phyloP scores from a whole-genome alignment of 1,140 invertebrate species.

The Tribolium madens region DNA sequence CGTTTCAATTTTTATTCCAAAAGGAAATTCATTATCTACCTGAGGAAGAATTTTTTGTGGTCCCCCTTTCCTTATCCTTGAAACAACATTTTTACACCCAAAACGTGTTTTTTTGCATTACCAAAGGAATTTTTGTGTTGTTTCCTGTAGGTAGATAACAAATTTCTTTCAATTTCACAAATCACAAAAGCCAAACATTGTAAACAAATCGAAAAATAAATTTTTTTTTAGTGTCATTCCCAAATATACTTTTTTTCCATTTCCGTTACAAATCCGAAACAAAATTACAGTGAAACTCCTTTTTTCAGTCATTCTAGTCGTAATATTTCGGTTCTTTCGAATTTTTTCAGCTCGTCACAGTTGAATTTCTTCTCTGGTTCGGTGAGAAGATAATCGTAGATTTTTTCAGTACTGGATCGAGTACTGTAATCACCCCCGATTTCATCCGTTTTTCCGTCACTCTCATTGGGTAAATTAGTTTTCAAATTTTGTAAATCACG shows the following conservation, averaged over 20 bases:
- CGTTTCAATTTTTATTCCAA: background rate
- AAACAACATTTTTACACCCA: too few relatives aligned
- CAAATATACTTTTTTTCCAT: too few relatives aligned
- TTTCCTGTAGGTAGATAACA: too few relatives aligned
- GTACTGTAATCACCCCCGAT: background rate
- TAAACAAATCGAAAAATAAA: too few relatives aligned
- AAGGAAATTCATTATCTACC: background rate
- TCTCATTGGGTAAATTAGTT: background rate
- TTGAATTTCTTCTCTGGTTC: background rate
- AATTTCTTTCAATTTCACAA: too few relatives aligned
- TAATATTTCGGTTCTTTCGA: conserved; percentile 10
- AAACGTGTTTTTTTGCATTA: too few relatives aligned
- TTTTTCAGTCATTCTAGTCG: background rate
- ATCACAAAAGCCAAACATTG: too few relatives aligned
- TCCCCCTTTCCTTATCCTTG: too few relatives aligned
- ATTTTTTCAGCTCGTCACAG: background rate
- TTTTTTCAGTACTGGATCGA: background rate
- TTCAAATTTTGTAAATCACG: conserved; percentile 4
- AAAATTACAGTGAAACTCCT: background rate
- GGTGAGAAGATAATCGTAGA: background rate
- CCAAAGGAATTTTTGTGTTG: too few relatives aligned
- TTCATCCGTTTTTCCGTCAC: background rate
- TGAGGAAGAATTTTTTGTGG: background rate
- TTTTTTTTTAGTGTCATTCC: too few relatives aligned
- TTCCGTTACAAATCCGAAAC: background rate